A percentile compares a stretch with the other conserved stretches of the same genome.
Evolutionary conservation across 2,797 vertebrate species (phyloP).

Genomic region (Lepus oiostolus): DNA sequence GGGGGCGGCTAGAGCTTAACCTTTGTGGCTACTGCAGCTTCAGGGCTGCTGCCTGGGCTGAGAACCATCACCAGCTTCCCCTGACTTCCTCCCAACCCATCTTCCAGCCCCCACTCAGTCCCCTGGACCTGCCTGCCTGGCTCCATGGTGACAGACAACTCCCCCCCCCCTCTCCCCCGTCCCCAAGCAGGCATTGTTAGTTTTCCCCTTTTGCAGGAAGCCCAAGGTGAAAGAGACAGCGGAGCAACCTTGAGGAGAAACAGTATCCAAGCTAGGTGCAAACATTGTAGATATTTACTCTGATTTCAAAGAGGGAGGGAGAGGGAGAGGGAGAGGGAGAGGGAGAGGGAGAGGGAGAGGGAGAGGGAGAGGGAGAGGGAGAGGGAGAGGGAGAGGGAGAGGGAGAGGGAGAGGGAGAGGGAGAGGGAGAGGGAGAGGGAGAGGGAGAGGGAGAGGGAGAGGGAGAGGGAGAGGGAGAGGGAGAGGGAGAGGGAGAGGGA

Average conservation of each 20-base stretch:
- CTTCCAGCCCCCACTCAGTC: background rate
- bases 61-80: background rate
- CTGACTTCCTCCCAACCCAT: background rate
- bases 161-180: background rate
- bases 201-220: background rate
- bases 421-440: background rate
- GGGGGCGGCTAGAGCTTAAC: background rate
- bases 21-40: background rate
- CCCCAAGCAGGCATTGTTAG: background rate
- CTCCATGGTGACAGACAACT: background rate
- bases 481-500: background rate
- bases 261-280: constrained; percentile 19
- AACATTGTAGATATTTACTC: constrained; percentile 58
- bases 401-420: too few species aligned
- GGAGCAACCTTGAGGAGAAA: constrained; percentile 60
- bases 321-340: background rate
- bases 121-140: background rate
- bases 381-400: background rate
- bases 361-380: background rate
- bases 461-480: background rate
- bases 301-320: constrained; percentile 45
- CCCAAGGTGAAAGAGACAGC: constrained; percentile 63
- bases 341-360: background rate
- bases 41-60: background rate
- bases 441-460: background rate